A percentile compares a stretch with the other conserved stretches of the same genome.
These are phyloP conservation scores for Portevinia maculata DNA, from an alignment of 2,888 invertebrate genomes.

Conservation along the genomic window DNA sequence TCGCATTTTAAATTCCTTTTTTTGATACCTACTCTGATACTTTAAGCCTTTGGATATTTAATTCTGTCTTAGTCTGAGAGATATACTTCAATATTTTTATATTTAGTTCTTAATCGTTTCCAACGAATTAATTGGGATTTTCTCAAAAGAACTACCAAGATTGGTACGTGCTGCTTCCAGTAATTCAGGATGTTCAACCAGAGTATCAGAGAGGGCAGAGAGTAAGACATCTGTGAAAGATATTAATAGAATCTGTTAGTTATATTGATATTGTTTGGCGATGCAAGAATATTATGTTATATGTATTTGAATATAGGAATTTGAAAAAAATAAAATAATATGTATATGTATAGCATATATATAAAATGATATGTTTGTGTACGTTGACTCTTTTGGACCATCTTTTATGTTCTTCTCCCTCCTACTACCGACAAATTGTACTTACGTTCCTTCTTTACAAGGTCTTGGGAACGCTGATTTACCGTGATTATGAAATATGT, in stretches of 20 bases:
- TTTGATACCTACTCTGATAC: constrained; percentile 43
- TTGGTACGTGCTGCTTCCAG: constrained; percentile 85
- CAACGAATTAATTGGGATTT: constrained; percentile 79
- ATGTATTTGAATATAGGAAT: not conserved
- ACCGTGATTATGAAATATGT: too few species aligned
- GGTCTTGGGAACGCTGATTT: too few species aligned
- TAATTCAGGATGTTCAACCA: constrained; percentile 89
- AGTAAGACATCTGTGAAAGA: constrained; percentile 87
- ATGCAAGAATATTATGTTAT: not conserved
- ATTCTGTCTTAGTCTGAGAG: constrained; percentile 23
- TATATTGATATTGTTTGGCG: not conserved
- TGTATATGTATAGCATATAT: too few species aligned
- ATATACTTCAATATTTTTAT: constrained; percentile 50
- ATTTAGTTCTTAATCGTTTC: constrained; percentile 72
- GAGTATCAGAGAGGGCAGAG: constrained; percentile 88
- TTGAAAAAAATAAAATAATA: too few species aligned
- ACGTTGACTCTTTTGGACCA: too few species aligned
- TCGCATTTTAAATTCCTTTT: constrained; percentile 47
- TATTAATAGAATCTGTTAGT: not conserved
- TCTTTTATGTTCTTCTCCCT: too few species aligned
- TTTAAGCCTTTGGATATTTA: constrained; percentile 33
- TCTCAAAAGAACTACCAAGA: constrained; percentile 82
- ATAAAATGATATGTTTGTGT: too few species aligned
- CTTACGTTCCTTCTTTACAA: too few species aligned
- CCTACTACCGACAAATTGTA: too few species aligned